phyloP scores from a whole-genome alignment of 2,797 vertebrate species.

The Benthosema pterotum region DNA sequence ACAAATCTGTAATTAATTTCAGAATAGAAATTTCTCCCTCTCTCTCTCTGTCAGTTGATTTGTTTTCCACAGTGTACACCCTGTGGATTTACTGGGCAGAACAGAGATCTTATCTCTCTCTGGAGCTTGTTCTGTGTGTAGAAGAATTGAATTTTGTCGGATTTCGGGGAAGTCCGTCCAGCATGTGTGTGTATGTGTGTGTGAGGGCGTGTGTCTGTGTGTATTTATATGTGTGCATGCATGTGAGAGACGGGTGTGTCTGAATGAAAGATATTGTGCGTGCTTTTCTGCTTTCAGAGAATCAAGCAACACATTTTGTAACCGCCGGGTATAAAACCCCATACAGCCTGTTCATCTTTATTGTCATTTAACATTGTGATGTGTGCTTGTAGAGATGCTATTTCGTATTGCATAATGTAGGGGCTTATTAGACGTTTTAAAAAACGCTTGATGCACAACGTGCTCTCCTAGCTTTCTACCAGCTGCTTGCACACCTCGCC shows the following conservation, averaged over 20 bases:
- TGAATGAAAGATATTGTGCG: constrained; percentile 21
- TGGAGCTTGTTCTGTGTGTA: constrained; percentile 37
- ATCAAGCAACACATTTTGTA: constrained; percentile 17
- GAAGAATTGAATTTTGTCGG: background rate
- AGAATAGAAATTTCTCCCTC: constrained; percentile 10
- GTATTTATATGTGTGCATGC: constrained; percentile 2
- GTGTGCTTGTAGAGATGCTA: too few species aligned
- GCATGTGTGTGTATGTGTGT: constrained; percentile 43
- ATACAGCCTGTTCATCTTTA: too few species aligned
- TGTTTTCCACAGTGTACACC: constrained; percentile 1
- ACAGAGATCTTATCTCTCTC: constrained; percentile 18
- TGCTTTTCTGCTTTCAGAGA: constrained; percentile 30
- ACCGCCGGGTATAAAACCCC: too few species aligned
- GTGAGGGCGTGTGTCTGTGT: constrained; percentile 50
- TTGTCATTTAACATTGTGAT: too few species aligned
- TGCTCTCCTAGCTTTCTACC: too few species aligned
- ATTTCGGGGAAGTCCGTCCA: constrained; percentile 51
- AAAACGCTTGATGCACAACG: too few species aligned
- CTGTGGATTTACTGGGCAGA: constrained; percentile 25
- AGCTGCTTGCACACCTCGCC: background rate
- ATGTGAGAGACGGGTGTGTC: constrained; percentile 55
- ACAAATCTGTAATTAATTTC: too few species aligned
- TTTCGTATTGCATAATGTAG: too few species aligned
- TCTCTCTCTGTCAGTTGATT: constrained; percentile 29
- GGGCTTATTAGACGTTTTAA: too few species aligned